Evolutionary conservation across 2,797 vertebrate species (phyloP).

Genomic region (Oreonectes daqikongensis): DNA sequence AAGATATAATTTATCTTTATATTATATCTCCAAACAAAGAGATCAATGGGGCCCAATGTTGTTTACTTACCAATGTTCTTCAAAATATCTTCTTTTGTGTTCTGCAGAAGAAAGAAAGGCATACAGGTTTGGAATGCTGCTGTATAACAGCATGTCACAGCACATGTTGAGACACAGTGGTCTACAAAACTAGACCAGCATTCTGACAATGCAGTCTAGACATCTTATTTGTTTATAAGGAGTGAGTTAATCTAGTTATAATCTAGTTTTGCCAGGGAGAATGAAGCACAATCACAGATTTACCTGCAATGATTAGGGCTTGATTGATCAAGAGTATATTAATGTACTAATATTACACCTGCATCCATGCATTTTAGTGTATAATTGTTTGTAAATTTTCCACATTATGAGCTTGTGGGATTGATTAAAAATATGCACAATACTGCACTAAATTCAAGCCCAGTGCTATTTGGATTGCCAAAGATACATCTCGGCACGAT

Average conservation of each 20-base stretch:
- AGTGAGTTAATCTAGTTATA: background rate
- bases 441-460: background rate
- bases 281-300: background rate
- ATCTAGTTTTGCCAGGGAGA: background rate
- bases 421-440: background rate
- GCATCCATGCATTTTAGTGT: background rate
- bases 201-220: background rate
- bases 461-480: constrained; percentile 4
- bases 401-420: background rate
- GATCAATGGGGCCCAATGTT: too few species aligned
- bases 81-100: too few species aligned
- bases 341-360: background rate
- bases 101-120: too few species aligned
- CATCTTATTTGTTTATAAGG: background rate
- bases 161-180: background rate
- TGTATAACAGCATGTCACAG: background rate
- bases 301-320: background rate
- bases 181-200: background rate
- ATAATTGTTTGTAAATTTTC: background rate
- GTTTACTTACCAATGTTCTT: too few species aligned
- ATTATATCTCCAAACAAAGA: too few species aligned
- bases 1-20: too few species aligned
- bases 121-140: background rate
- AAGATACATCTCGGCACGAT: constrained; percentile 10
- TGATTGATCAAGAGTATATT: background rate